Percentiles rank a stretch among this genome's conserved stretches.
Conservation (phyloP, 1,140 invertebrate genomes). For the Brachionus plicatilis region DNA sequence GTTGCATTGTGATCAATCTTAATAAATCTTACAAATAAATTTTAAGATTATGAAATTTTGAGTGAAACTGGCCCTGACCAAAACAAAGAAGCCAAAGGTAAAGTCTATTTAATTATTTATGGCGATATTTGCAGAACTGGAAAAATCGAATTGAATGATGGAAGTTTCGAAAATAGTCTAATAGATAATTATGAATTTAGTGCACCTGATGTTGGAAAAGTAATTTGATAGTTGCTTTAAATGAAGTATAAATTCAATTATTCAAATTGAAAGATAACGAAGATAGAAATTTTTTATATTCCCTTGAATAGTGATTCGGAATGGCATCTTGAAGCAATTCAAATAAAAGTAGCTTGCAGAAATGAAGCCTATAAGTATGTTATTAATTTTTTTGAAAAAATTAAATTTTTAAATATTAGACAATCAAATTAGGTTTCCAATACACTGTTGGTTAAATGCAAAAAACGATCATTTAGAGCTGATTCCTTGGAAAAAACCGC, state of each 20-base stretch:
- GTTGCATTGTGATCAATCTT: neutral
- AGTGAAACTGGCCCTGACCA: slow-evolving; percentile 30
- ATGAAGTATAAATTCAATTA: neutral
- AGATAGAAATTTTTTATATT: slow-evolving; percentile 31
- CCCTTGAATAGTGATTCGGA: neutral
- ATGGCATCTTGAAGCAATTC: slow-evolving; percentile 29
- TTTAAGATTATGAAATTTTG: slow-evolving; percentile 34
- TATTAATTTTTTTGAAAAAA: neutral
- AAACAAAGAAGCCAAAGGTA: slow-evolving; percentile 22
- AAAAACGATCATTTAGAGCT: slow-evolving; percentile 9
- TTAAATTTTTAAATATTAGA: neutral
- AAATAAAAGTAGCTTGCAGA: slow-evolving; percentile 25
- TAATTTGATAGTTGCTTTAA: neutral
- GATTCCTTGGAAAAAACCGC: slow-evolving; percentile 29
- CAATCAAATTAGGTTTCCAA: slow-evolving; percentile 9
- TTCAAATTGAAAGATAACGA: neutral
- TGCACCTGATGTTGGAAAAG: slow-evolving; percentile 36
- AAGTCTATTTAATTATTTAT: slow-evolving; percentile 35
- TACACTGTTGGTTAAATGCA: slow-evolving; percentile 25
- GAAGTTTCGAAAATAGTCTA: slow-evolving; percentile 14
- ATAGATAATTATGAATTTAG: slow-evolving; percentile 38
- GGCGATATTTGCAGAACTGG: slow-evolving; percentile 24
- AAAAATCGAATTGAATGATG: slow-evolving; percentile 35
- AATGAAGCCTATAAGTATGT: slow-evolving; percentile 32
- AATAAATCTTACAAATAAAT: too few relatives aligned